phyloP scores from a whole-genome alignment of 2,797 vertebrate genomes.

The Tarsius wallacei region DNA sequence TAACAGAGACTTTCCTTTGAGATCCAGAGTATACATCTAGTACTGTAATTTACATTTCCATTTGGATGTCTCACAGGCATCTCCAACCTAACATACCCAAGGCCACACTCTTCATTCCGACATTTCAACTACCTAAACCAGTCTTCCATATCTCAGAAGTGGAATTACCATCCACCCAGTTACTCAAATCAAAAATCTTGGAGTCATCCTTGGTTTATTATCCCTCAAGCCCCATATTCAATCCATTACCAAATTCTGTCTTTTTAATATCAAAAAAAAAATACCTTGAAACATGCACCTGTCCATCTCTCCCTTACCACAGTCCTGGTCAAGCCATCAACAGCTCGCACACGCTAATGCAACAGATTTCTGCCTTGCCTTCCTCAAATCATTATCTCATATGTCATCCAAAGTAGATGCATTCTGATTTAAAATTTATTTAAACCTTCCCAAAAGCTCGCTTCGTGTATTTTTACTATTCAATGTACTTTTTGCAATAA shows the following conservation, averaged over 20 bases:
- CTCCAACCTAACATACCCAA: background rate
- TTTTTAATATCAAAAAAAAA: background rate
- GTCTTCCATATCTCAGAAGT: background rate
- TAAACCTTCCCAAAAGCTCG: slow-evolving; percentile 44
- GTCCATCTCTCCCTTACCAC: background rate
- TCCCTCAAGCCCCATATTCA: background rate
- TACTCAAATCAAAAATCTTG: slow-evolving; percentile 25
- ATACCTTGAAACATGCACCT: background rate
- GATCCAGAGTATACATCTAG: slow-evolving; percentile 9
- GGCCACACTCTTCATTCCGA: background rate
- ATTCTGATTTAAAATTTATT: slow-evolving; percentile 17
- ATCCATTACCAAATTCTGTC: background rate
- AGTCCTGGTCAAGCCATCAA: background rate
- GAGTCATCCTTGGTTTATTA: background rate
- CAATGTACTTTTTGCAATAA: background rate
- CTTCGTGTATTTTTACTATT: slow-evolving; percentile 11
- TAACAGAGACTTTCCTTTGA: background rate
- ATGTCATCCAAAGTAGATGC: background rate
- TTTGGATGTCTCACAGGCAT: background rate
- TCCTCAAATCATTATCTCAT: background rate
- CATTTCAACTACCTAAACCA: background rate
- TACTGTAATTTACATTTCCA: background rate
- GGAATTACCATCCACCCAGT: background rate
- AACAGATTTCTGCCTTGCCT: background rate
- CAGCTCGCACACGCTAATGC: background rate